phyloP scores from a whole-genome alignment of 2,888 invertebrate species.

The Chesias legatella region DNA sequence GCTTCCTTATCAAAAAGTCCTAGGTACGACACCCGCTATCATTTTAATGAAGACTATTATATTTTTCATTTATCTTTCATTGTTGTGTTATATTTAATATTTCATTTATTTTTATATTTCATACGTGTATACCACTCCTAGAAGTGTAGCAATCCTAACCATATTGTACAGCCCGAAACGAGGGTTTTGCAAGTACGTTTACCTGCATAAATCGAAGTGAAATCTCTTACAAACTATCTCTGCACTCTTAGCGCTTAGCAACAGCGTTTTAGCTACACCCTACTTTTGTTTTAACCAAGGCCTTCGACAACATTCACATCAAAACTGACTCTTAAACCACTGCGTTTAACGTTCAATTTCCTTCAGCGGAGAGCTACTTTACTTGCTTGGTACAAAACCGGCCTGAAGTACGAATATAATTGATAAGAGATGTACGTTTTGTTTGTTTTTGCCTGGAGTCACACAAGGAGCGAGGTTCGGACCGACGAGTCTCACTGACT shows the following conservation, averaged over 20 bases:
- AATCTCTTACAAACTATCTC: not conserved
- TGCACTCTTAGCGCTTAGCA: slow-evolving; percentile 40
- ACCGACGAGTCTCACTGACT: slow-evolving; percentile 4
- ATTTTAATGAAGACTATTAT: too few relatives aligned
- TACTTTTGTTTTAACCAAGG: slow-evolving; percentile 51
- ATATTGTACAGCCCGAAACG: too few relatives aligned
- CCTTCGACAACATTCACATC: slow-evolving; percentile 35
- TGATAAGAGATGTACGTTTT: slow-evolving; percentile 46
- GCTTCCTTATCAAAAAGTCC: too few relatives aligned
- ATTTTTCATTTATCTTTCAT: too few relatives aligned
- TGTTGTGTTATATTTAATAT: too few relatives aligned
- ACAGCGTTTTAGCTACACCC: slow-evolving; percentile 45
- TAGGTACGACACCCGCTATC: too few relatives aligned
- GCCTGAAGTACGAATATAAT: slow-evolving; percentile 39
- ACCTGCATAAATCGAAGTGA: too few relatives aligned
- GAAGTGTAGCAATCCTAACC: too few relatives aligned
- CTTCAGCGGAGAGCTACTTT: slow-evolving; percentile 2
- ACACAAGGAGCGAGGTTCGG: slow-evolving; percentile 33
- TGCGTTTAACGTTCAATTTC: not conserved
- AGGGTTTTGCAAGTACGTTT: too few relatives aligned
- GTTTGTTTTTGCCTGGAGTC: slow-evolving; percentile 31
- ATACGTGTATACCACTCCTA: too few relatives aligned
- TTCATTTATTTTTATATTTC: too few relatives aligned
- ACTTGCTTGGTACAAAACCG: slow-evolving; percentile 41
- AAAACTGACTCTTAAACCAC: slow-evolving; percentile 10